Conservation (phyloP, 1,140 invertebrate species). For the Drosophila mojavensis region DNA sequence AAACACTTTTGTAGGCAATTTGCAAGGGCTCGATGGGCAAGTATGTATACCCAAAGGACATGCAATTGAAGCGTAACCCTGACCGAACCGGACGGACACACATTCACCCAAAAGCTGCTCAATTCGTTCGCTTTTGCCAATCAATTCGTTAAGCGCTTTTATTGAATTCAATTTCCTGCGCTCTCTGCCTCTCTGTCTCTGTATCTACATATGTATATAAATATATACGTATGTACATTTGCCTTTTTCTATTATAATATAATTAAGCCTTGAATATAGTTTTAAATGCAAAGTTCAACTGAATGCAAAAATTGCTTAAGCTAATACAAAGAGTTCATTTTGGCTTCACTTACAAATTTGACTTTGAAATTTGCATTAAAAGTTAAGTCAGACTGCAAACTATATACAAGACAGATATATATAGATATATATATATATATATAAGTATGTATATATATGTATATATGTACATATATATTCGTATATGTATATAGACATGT, state of each 20-base stretch:
- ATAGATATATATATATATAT: background rate
- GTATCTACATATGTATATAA: background rate
- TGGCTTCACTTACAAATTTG: background rate
- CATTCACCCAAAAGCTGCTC: conserved; percentile 29
- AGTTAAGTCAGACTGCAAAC: background rate
- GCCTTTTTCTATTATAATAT: background rate
- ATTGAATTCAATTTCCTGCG: conserved; percentile 36
- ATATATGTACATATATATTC: background rate
- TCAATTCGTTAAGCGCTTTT: conserved; percentile 40
- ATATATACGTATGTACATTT: no score
- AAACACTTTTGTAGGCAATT: conserved; percentile 48
- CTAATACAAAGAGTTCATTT: background rate
- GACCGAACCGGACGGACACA: background rate
- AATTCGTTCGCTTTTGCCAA: conserved; percentile 29
- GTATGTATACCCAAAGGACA: conserved; percentile 29
- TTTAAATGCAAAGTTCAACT: background rate
- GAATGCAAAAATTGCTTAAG: background rate
- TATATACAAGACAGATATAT: background rate
- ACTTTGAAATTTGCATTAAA: background rate
- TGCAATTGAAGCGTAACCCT: conserved; percentile 33
- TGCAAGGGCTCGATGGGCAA: conserved; percentile 24
- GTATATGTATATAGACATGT: conserved; percentile 3
- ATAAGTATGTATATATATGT: background rate
- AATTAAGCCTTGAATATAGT: background rate
- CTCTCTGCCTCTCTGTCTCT: background rate